Evolutionary conservation across 1,140 invertebrate species (phyloP), one percentile per base, ranked within the genome.

Genomic region (Maconellicoccus hirsutus): DNA sequence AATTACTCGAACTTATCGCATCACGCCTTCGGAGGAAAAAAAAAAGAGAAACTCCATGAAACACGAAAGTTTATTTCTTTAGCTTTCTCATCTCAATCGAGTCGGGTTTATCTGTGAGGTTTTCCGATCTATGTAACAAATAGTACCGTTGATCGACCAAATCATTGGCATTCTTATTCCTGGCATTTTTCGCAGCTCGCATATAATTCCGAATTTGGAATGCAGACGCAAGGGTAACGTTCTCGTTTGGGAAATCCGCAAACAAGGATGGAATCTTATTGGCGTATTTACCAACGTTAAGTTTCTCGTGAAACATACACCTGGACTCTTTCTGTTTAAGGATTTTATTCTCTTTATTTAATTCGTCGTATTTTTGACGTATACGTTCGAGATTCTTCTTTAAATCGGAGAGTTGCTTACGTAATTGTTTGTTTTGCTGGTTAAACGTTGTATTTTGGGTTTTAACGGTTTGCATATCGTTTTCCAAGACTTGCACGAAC

Each of bases 241-340:
- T 22, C 4, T 59, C 16, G n/a, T 59, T 22, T 4, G 3, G 4
- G 16, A n/a, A 19, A 16, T 59, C 52, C 3, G 4, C 52, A 16
- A 59, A 19, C 16, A 22, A 6, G 4, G 52, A 59, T 4, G 61
- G 61, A 6, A 25, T 16, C 19, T 66, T 66, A 8, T 19, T 2
- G 16, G 61, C 25, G 61, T 66, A 66, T 26, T 66, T 66, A 4
- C 61, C 61, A 26, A 66, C 61, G 61, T 66, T 66, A 22, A 66
- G 10, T 10, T 22, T 10, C 19, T 66, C 61, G 61, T 66, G 61
- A 19, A 23, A 19, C 22, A 66, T 10, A 16, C 16, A 66, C 19
- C 61, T 22, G 10, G 61, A 4, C 16, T 66, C 61, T 25, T 26
- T 66, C 16, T 66, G 14, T 26, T 66, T 66, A 12, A 66, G 21